Evolutionary conservation across 2,113 vertebrate genomes (phyloP).

Genomic region (Fregata magnificens): DNA sequence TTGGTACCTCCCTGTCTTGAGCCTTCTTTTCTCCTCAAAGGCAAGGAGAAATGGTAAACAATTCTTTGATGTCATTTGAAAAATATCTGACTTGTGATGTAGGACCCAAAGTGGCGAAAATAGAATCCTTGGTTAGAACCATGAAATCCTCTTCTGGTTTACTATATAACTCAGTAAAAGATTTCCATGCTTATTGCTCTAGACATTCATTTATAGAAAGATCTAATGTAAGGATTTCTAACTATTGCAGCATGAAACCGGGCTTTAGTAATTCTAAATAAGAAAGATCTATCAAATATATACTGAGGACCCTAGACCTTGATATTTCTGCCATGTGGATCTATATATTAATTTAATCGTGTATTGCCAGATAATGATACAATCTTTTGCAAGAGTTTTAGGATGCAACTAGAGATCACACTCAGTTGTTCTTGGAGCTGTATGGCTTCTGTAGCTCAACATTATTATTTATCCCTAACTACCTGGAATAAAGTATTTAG

Average conservation of each 20-base stretch:
- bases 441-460: not conserved
- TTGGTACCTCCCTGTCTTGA: not conserved
- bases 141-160: not conserved
- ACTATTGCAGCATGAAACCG: not conserved
- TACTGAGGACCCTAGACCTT: not conserved
- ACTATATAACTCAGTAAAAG: not conserved
- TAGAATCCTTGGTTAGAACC: not conserved
- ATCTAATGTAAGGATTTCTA: not conserved
- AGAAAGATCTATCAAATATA: not conserved
- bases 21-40: not conserved
- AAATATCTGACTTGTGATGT: not conserved
- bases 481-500: not conserved
- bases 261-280: not conserved
- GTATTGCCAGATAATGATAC: not conserved
- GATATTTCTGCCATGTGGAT: not conserved
- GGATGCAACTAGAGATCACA: not conserved
- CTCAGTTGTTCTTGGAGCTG: not conserved
- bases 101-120: not conserved
- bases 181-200: not conserved
- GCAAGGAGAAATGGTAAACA: not conserved
- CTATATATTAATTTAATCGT: not conserved
- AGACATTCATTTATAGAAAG: not conserved
- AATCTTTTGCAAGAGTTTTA: not conserved
- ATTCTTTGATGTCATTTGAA: not conserved
- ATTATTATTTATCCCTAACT: not conserved